Evolutionary conservation across 64 coral and sea anemone species (phyloP).

Genomic region (Hydrozoanthus tunicans): DNA sequence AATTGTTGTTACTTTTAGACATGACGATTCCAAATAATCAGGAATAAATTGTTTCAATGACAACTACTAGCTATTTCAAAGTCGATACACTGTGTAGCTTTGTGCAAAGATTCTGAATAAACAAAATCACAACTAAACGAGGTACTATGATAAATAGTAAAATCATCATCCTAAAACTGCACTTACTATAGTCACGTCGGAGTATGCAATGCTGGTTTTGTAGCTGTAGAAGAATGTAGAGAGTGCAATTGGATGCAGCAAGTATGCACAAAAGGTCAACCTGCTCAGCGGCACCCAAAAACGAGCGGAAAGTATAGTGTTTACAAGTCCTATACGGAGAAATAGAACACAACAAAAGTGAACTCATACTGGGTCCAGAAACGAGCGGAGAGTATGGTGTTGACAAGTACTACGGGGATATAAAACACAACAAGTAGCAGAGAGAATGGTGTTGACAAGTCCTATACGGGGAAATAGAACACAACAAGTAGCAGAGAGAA

Average conservation of each 20-base stretch:
- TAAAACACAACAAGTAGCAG: not conserved
- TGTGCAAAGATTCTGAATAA: no score
- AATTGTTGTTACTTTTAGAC: no score
- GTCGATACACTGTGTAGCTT: no score
- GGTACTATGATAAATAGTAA: no score
- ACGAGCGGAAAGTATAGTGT: conserved; percentile 70
- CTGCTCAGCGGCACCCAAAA: conserved; percentile 87
- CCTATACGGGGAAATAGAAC: not conserved
- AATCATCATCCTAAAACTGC: not conserved
- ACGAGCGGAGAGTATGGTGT: not conserved
- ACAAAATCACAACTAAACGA: no score
- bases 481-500: not conserved
- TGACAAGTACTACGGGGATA: conserved; percentile 24
- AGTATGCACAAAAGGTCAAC: conserved; percentile 78
- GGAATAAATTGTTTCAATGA: no score
- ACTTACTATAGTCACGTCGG: conserved; percentile 64
- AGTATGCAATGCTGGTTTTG: conserved; percentile 54
- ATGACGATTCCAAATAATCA: no score
- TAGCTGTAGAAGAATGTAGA: conserved; percentile 36
- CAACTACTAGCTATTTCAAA: no score
- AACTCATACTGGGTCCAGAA: no score
- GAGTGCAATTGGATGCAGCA: conserved; percentile 70
- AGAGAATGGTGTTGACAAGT: conserved; percentile 24
- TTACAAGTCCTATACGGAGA: conserved; percentile 55
- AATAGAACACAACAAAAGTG: not conserved